A percentile compares a stretch with the other conserved stretches of the same genome.
These are phyloP conservation scores for Catharus ustulatus DNA, from an alignment of 2,797 vertebrate genomes.

Conservation along the genomic window DNA sequence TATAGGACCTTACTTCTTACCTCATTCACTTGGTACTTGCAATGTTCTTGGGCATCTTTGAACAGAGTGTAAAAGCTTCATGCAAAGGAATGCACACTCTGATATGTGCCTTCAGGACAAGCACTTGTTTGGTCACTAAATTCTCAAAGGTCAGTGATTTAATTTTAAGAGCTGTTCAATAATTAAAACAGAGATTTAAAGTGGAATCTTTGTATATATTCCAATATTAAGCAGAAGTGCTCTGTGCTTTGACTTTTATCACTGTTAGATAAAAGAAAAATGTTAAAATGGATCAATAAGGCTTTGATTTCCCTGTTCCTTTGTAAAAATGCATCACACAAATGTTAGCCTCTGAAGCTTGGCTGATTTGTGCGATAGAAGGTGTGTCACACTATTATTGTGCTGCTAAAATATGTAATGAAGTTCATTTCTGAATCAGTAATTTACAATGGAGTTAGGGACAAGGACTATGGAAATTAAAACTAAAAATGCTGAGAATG, in stretches of 20 bases:
- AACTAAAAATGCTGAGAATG: neutral
- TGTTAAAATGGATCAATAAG: neutral
- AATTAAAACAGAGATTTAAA: constrained; percentile 61
- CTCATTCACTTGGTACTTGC: constrained; percentile 22
- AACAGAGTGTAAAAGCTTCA: neutral
- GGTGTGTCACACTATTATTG: neutral
- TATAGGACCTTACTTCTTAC: constrained; percentile 24
- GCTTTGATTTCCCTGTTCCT: neutral
- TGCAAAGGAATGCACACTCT: neutral
- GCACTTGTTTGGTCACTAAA: constrained; percentile 46
- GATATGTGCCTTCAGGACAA: neutral
- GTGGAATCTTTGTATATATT: constrained; percentile 26
- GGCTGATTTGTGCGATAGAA: neutral
- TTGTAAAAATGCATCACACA: neutral
- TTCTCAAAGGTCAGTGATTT: constrained; percentile 62
- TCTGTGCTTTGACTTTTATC: constrained; percentile 20
- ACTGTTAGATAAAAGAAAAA: neutral
- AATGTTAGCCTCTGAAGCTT: neutral
- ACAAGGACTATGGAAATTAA: neutral
- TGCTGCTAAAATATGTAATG: neutral
- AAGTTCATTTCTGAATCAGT: neutral
- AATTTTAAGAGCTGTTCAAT: constrained; percentile 59
- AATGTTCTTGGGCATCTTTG: constrained; percentile 4
- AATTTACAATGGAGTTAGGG: neutral
- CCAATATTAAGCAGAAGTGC: constrained; percentile 7